Evolutionary conservation across 2,113 vertebrate species (phyloP).

Genomic region (Ammodytes dubius): DNA sequence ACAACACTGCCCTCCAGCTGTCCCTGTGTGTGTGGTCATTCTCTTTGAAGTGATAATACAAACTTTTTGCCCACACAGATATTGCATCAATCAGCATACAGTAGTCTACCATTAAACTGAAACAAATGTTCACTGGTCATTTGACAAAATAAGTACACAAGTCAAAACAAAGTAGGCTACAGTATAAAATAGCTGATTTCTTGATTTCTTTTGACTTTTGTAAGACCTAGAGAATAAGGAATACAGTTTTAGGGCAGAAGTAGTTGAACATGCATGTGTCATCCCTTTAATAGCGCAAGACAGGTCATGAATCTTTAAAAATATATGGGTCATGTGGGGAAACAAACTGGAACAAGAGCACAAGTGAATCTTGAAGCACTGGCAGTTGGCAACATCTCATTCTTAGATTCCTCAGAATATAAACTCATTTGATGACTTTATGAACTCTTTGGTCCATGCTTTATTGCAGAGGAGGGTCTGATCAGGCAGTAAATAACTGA

Average conservation of each 20-base stretch:
- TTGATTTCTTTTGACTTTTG: background rate
- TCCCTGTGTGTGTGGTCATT: no score
- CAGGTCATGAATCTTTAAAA: conserved; percentile 12
- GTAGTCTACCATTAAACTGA: no score
- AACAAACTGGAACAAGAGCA: conserved; percentile 28
- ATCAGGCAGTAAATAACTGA: conserved; percentile 62
- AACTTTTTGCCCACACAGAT: no score
- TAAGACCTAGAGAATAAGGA: background rate
- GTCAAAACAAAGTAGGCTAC: background rate
- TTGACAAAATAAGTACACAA: no score
- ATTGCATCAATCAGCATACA: no score
- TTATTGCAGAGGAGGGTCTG: conserved; percentile 24
- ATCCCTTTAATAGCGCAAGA: conserved; percentile 21
- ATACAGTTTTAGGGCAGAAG: background rate
- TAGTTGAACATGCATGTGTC: background rate
- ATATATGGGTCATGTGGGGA: conserved; percentile 29
- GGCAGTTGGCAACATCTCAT: background rate
- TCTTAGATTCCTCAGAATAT: conserved; percentile 29
- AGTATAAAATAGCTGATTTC: background rate
- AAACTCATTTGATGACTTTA: conserved; percentile 59
- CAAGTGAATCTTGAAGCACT: background rate
- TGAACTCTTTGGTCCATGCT: conserved; percentile 36
- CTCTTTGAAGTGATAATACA: no score
- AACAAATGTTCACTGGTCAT: no score
- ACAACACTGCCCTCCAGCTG: no score